Percentiles rank a stretch among this genome's conserved stretches.
Conservation (phyloP, 2,888 invertebrate genomes). For the Anthophora plumipes region DNA sequence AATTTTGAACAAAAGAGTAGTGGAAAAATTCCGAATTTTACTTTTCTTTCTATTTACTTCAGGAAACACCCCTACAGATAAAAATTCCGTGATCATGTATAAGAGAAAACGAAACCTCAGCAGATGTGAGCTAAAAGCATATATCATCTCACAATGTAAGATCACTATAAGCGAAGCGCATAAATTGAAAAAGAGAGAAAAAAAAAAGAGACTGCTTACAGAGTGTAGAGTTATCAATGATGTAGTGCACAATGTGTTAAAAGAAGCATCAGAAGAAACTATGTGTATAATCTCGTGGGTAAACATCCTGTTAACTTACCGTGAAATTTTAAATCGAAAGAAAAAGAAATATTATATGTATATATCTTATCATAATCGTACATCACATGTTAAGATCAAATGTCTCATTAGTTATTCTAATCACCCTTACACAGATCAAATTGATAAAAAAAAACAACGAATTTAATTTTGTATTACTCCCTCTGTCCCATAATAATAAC, state of each 20-base stretch:
- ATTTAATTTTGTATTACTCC: not conserved
- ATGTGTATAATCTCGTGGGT: not conserved
- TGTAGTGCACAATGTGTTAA: not conserved
- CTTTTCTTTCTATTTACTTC: not conserved
- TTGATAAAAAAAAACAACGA: not conserved
- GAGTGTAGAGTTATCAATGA: conserved; percentile 28
- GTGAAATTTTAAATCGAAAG: not conserved
- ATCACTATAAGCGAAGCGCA: conserved; percentile 24
- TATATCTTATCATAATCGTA: not conserved
- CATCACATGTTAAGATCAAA: not conserved
- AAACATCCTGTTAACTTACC: conserved; percentile 15
- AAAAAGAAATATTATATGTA: too few species aligned
- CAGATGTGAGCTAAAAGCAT: conserved; percentile 23
- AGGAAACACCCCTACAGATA: conserved; percentile 56
- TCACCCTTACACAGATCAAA: not conserved
- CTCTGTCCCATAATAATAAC: too few species aligned
- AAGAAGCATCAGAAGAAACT: not conserved
- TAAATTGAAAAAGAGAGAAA: not conserved
- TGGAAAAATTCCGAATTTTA: not conserved
- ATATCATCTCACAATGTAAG: conserved; percentile 3
- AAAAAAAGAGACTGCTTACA: conserved; percentile 33
- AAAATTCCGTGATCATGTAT: conserved; percentile 56
- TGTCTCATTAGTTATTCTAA: not conserved
- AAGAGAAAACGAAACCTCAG: conserved; percentile 21
- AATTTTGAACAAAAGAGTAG: not conserved